Evolutionary conservation across 1,140 invertebrate genomes (phyloP), one percentile per base, ranked within the genome.

Genomic region (Drosophila bipectinata): DNA sequence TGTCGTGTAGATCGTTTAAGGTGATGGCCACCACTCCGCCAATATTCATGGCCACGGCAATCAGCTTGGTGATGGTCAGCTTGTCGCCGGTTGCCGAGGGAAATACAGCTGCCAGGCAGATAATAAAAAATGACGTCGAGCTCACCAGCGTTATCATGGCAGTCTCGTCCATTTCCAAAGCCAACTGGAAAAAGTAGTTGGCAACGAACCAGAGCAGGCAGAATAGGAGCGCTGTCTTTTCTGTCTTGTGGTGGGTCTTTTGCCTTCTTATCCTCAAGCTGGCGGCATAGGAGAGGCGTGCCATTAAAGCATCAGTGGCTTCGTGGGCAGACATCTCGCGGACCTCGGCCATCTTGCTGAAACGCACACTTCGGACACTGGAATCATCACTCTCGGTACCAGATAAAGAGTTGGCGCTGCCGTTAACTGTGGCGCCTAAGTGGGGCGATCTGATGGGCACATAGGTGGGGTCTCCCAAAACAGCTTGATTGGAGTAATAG

Each of bases 281-380:
- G 0, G 96, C 95, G 77, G 96, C 94, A 92, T 97, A 98, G n/a
- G 96, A 97, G 12, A 98, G 93, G 37, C 97, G 93, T 0, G 97
- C 96, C 78, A 97, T 92, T 56, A 97, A 90, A 24, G 97, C 97
- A 83, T 98, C 97, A 6, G 95, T 95, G 12, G 97, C 97, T 91
- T 97, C 96, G 47, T 93, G 93, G 61, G 97, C 96, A 0, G 95
- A 96, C 94, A 97, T 95, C 75, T 96, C 95, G 4, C 95, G 93
- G 3, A 96, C 96, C 93, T 98, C 97, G 30, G 96, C 97, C 62
- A 98, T 91, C 92, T 97, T 97, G 85, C 94, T 97, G 90, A 98
- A 98, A 79, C 95, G 93, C 28, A 97, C 96, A 59, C 94, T 95
- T 44, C 95, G 93, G 54, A 95, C 93, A 9, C 94, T 94, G n/a